These are phyloP conservation scores for Lepus americanus DNA, from an alignment of 2,113 vertebrate species.

Conservation along the genomic window DNA sequence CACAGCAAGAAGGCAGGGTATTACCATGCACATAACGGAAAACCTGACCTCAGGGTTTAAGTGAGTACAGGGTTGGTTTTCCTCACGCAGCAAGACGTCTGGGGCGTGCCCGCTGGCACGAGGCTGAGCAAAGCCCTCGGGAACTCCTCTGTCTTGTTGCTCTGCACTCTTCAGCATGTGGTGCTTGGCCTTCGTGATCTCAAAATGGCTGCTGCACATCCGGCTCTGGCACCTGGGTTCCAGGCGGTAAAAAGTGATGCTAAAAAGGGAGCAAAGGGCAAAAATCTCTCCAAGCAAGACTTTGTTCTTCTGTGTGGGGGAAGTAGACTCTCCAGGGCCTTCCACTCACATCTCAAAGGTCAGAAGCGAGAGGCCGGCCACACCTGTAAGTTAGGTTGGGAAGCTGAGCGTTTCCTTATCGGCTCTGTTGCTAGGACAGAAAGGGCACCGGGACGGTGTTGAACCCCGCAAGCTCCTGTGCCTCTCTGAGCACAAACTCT, in stretches of 20 bases:
- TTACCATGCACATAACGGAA: background rate
- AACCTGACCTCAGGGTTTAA: background rate
- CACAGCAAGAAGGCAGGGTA: background rate
- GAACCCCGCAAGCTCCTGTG: background rate
- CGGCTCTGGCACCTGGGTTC: background rate
- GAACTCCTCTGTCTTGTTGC: background rate
- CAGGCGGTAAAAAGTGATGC: background rate
- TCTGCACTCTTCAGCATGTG: background rate
- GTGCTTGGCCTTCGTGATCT: background rate
- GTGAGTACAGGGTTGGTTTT: background rate
- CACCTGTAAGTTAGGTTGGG: background rate
- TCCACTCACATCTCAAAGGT: background rate
- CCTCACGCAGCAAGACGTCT: background rate
- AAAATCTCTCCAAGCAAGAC: background rate
- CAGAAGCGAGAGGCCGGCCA: background rate
- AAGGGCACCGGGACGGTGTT: background rate
- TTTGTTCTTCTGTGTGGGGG: background rate
- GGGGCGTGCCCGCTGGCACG: background rate
- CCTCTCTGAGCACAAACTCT: background rate
- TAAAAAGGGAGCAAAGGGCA: background rate
- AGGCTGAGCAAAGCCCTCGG: background rate
- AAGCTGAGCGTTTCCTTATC: background rate
- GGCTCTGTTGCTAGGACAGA: background rate
- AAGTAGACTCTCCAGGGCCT: background rate
- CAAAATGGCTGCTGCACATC: constrained; percentile 1